Evolutionary conservation across 2,113 vertebrate genomes (phyloP), one percentile per base, ranked within the genome.

Genomic region (Megatriorchis doriae): DNA sequence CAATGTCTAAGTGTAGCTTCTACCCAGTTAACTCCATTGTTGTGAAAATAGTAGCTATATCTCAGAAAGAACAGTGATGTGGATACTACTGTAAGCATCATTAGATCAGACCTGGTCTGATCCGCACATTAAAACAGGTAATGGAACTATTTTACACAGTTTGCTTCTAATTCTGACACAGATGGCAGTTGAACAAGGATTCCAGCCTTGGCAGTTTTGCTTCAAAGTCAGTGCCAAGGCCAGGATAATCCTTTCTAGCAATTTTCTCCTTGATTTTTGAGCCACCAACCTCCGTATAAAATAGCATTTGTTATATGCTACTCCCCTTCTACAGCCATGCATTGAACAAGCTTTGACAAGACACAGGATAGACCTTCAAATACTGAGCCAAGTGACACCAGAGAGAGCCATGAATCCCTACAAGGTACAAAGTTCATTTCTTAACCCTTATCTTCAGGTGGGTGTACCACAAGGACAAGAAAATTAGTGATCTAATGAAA

Each of bases 201-300:
- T 85, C 78, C 78, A 94, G 78, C 40, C 62, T 90, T 83, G 90
- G 81, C 71, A 93, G 48, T 79, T 91, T 77, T 73, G 19, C 62
- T 96, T 85, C 67, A n/a, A 71, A 94, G 83, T 63, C 63, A 90
- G 55, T 82, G 55, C 74, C 87, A 95, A 92, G 56, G 56, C 91
- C 61, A 89, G 48, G 62, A 90, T 94, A 94, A 96, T 92, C 96
- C 81, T 77, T 95, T 83, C 85, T 83, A 80, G 85, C 53, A 93
- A 92, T 85, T 70, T 97, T 90, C 90, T 85, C 78, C 92, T 81
- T 16, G 22, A 88, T 66, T 96, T 96, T 94, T 92, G 66, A 88
- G 58, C 48, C 62, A 91, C 27, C 47, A 48, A 70, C 13, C 82
- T 92, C 27, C 7, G 1, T 62, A 56, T 38, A 90, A 86, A 89